These are phyloP conservation scores for Mesorhabditis belari DNA, from an alignment of 2,888 invertebrate genomes.

Conservation along the genomic window DNA sequence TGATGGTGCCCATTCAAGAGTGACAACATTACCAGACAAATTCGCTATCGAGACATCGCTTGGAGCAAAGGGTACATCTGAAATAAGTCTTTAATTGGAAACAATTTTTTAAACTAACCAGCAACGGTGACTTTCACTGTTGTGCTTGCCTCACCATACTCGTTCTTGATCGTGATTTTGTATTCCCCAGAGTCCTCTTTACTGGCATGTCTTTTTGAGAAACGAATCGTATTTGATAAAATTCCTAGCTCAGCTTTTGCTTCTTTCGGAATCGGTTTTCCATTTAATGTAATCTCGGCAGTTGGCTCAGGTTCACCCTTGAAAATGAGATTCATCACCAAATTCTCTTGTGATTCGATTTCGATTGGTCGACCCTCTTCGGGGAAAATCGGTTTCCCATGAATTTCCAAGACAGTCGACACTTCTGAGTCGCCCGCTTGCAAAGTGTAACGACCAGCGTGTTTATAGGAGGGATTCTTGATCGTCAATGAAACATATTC, in stretches of 20 bases:
- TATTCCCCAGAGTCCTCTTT: constrained; percentile 50
- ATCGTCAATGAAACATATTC: constrained; percentile 43
- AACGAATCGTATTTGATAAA: constrained; percentile 20
- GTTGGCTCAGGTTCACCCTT: constrained; percentile 44
- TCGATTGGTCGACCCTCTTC: constrained; percentile 11
- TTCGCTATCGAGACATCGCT: constrained; percentile 34
- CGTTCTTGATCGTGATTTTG: constrained; percentile 40
- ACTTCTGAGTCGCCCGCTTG: constrained; percentile 37
- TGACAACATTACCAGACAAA: constrained; percentile 31
- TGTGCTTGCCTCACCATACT: constrained; percentile 38
- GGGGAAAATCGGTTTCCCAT: constrained; percentile 31
- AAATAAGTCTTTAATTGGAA: background rate
- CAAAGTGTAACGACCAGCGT: constrained; percentile 49
- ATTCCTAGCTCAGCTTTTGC: constrained; percentile 35
- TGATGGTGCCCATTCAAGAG: constrained; percentile 55
- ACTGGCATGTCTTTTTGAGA: constrained; percentile 26
- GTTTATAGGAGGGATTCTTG: constrained; percentile 34
- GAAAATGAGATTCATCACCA: constrained; percentile 33
- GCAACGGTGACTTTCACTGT: constrained; percentile 29
- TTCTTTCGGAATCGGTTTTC: constrained; percentile 36
- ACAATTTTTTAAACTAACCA: background rate
- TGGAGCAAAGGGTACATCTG: constrained; percentile 43
- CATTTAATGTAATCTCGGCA: constrained; percentile 35
- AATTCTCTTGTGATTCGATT: constrained; percentile 40
- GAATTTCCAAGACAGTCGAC: constrained; percentile 34